Conservation (phyloP, 37 sponge, comb jelly and placozoan genomes). For the Tethya wilhelma region DNA sequence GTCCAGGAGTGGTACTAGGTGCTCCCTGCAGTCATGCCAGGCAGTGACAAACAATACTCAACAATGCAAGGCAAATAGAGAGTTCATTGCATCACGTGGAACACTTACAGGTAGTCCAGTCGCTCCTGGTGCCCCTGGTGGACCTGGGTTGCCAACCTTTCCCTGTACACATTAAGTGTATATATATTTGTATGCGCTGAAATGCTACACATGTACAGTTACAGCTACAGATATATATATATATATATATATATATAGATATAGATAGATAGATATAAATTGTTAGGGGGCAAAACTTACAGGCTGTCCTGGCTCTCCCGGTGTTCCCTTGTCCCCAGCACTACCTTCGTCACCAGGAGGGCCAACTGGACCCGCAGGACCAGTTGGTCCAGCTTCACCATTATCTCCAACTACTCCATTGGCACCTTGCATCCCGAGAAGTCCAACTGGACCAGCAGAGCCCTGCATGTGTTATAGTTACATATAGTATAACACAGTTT, state of each 20-base stretch:
- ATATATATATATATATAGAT: too few species aligned
- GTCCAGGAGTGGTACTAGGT: conserved; percentile 22
- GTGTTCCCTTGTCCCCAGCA: conserved; percentile 50
- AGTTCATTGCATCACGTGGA: neutral
- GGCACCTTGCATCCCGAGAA: conserved; percentile 49
- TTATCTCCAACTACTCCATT: conserved; percentile 51
- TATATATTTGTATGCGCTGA: too few species aligned
- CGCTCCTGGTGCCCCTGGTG: conserved; percentile 60
- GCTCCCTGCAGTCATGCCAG: conserved; percentile 2
- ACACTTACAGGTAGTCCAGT: conserved; percentile 58
- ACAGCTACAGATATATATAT: too few species aligned
- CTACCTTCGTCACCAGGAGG: conserved; percentile 43
- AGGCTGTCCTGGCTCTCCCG: conserved; percentile 53
- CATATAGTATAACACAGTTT: too few species aligned
- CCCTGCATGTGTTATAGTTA: conserved; percentile 15
- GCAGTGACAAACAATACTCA: neutral
- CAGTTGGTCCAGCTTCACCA: conserved; percentile 64
- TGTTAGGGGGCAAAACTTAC: conserved; percentile 28
- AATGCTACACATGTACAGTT: too few species aligned
- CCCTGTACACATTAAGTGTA: conserved; percentile 24
- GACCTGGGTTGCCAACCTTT: conserved; percentile 42
- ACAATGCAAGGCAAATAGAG: neutral
- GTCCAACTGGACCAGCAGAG: conserved; percentile 51
- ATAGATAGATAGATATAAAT: too few species aligned
- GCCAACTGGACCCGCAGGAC: conserved; percentile 60